phyloP scores from a whole-genome alignment of 1,140 invertebrate species.

The Drosophila littoralis region DNA sequence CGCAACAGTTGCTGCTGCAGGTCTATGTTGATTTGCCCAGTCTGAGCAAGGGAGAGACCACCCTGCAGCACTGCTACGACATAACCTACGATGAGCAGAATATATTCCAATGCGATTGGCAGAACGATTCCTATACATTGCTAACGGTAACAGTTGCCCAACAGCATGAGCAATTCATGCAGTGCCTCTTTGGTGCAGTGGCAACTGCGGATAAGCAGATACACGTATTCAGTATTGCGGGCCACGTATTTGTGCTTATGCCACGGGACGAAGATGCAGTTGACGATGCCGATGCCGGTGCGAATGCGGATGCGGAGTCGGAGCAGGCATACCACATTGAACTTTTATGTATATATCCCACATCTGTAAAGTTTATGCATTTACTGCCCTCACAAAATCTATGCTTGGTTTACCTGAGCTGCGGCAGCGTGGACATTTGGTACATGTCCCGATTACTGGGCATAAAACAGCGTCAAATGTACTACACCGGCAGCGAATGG shows the following conservation, averaged over 20 bases:
- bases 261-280: constrained; percentile 2
- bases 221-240: constrained; percentile 62
- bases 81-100: constrained; percentile 74
- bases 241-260: constrained; percentile 58
- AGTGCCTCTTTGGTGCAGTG: constrained; percentile 44
- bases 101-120: constrained; percentile 68
- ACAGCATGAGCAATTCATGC: constrained; percentile 58
- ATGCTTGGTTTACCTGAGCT: constrained; percentile 60
- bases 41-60: constrained; percentile 48
- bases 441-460: constrained; percentile 57
- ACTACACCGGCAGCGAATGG: constrained; percentile 62
- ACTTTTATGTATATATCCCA: constrained; percentile 58
- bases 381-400: constrained; percentile 54
- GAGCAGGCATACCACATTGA: constrained; percentile 55
- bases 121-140: constrained; percentile 59
- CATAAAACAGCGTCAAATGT: constrained; percentile 53
- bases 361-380: constrained; percentile 53
- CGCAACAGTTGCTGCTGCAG: constrained; percentile 55
- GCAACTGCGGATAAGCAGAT: constrained; percentile 30
- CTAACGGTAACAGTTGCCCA: constrained; percentile 40
- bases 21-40: constrained; percentile 64
- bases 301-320: background rate
- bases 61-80: constrained; percentile 57
- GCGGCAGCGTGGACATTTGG: constrained; percentile 76
- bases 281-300: background rate